Evolutionary conservation across 2,797 vertebrate genomes (phyloP).

Genomic region (Smutsia gigantea): DNA sequence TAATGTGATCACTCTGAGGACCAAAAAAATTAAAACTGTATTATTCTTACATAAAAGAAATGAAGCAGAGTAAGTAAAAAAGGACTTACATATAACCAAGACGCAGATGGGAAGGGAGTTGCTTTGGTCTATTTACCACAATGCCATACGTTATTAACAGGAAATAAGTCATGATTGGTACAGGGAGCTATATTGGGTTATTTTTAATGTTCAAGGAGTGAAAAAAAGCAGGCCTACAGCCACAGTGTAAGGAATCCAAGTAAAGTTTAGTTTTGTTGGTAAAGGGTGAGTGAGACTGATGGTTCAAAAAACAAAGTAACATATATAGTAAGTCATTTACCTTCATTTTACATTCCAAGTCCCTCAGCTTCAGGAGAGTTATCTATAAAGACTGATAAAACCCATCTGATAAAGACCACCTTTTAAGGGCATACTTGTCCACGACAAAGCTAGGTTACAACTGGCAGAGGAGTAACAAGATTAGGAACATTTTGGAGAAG

Average conservation of each 20-base stretch:
- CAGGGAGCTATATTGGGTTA: not conserved
- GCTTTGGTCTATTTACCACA: not conserved
- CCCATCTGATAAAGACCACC: not conserved
- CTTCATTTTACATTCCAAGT: not conserved
- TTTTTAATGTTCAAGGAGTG: not conserved
- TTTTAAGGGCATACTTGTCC: not conserved
- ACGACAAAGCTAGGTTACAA: not conserved
- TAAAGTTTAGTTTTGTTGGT: not conserved
- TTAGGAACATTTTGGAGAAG: not conserved
- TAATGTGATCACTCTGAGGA: constrained; percentile 7
- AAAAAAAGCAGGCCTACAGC: not conserved
- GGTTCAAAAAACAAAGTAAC: not conserved
- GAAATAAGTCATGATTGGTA: not conserved
- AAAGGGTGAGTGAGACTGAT: not conserved
- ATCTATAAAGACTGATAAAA: not conserved
- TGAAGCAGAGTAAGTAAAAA: not conserved
- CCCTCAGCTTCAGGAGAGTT: not conserved
- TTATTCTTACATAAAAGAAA: constrained; percentile 24
- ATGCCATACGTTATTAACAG: not conserved
- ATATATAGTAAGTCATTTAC: not conserved
- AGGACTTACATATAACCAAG: not conserved
- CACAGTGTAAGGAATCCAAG: not conserved
- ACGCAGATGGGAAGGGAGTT: not conserved
- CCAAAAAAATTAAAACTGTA: constrained; percentile 45
- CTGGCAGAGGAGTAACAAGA: not conserved